phyloP scores from a whole-genome alignment of 1,140 invertebrate genomes.

The Cydia fagiglandana region DNA sequence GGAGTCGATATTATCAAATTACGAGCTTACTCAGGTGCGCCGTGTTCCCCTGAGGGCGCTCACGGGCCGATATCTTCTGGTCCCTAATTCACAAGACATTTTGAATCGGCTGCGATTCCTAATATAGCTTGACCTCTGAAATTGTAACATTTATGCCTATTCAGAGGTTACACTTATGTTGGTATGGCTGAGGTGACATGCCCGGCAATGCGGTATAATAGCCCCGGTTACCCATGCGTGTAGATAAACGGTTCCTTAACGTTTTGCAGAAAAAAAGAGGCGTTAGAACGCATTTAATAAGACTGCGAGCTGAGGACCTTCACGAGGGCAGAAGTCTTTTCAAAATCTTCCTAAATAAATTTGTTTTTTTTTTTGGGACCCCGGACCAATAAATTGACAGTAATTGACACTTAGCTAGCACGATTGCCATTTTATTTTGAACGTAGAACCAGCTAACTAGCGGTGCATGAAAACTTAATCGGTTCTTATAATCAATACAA shows the following conservation, averaged over 20 bases:
- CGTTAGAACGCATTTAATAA: background rate
- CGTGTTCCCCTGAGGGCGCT: constrained; percentile 11
- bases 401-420: too few species aligned
- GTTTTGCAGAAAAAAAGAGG: background rate
- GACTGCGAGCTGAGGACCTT: background rate
- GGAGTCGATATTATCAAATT: constrained; percentile 30
- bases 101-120: background rate
- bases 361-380: too few species aligned
- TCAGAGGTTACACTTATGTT: background rate
- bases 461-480: too few species aligned
- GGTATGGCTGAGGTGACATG: background rate
- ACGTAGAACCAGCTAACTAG: too few species aligned
- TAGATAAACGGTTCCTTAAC: constrained; percentile 16
- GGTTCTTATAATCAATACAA: too few species aligned
- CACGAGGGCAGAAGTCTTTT: background rate
- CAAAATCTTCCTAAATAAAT: too few species aligned
- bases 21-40: constrained; percentile 22
- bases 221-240: background rate
- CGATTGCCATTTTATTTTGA: too few species aligned
- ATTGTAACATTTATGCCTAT: background rate
- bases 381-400: too few species aligned
- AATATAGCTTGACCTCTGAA: background rate
- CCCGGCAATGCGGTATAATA: background rate
- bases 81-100: background rate
- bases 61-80: constrained; percentile 21